Conservation (phyloP, 2,797 vertebrate genomes). For the Sebastes baramenuke region DNA sequence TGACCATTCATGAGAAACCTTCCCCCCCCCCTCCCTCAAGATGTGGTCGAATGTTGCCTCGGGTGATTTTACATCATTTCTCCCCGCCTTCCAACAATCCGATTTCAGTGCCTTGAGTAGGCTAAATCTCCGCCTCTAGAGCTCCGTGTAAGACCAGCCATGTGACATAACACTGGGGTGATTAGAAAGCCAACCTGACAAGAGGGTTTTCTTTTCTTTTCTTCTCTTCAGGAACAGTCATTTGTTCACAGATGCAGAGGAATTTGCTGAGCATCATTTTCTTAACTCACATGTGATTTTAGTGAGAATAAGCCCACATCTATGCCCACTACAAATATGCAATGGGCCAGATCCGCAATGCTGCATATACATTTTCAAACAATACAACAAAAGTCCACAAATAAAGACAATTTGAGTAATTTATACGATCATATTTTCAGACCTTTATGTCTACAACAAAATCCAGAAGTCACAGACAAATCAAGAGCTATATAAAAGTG, state of each 20-base stretch:
- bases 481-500: not conserved
- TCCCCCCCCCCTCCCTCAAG: not conserved
- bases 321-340: not conserved
- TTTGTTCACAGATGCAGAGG: constrained; percentile 4
- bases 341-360: not conserved
- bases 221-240: not conserved
- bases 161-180: constrained; percentile 71
- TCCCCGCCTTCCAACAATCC: constrained; percentile 79
- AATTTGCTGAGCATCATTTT: not conserved
- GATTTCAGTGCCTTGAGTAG: constrained; percentile 71
- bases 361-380: not conserved
- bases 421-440: not conserved
- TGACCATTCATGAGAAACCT: constrained; percentile 41
- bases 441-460: not conserved
- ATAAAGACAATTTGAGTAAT: not conserved
- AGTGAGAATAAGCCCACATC: not conserved
- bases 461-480: not conserved
- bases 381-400: not conserved
- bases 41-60: constrained; percentile 75
- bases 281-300: not conserved
- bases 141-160: constrained; percentile 69
- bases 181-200: constrained; percentile 61
- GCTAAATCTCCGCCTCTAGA: constrained; percentile 58
- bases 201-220: constrained; percentile 46
- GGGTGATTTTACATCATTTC: constrained; percentile 83